Evolutionary conservation across 1,140 invertebrate genomes (phyloP).

Genomic region (Pseudachorutes palmiensis): DNA sequence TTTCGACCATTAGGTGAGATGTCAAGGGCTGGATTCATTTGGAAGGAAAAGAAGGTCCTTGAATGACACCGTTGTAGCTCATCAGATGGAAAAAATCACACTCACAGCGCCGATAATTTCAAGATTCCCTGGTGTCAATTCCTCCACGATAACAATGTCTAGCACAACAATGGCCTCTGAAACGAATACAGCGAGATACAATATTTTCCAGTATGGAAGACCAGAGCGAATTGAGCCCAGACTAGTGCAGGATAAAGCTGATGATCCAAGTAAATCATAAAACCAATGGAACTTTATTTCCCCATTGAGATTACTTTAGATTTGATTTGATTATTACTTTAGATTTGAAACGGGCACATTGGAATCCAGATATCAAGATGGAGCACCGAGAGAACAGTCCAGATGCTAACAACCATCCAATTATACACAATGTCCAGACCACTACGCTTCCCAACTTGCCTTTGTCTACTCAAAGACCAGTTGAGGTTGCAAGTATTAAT

Average conservation of each 20-base stretch:
- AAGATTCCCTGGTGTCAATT: conserved; percentile 10
- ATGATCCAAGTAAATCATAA: background rate
- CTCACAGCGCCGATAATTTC: conserved; percentile 16
- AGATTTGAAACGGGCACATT: too few relatives aligned
- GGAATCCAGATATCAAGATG: background rate
- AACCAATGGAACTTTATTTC: conserved; percentile 1
- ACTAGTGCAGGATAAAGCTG: too few relatives aligned
- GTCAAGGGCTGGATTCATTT: conserved; percentile 42
- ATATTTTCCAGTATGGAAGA: conserved; percentile 28
- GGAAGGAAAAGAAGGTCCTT: conserved; percentile 39
- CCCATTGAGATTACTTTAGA: background rate
- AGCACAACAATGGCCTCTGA: conserved; percentile 15
- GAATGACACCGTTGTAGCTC: conserved; percentile 34
- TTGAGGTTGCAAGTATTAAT: background rate
- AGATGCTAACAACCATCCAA: background rate
- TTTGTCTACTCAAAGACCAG: background rate
- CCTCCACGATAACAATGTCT: conserved; percentile 7
- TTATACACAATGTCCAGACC: background rate
- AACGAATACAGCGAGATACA: conserved; percentile 15
- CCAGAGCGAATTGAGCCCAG: too few relatives aligned
- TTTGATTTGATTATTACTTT: too few relatives aligned
- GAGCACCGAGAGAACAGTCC: conserved; percentile 7
- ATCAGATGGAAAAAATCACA: conserved; percentile 22
- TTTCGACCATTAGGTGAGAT: conserved; percentile 37
- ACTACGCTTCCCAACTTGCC: too few relatives aligned